Evolutionary conservation across 2,797 vertebrate species (phyloP), one percentile per base, ranked within the genome.

Genomic region (Myotis findleyi): DNA sequence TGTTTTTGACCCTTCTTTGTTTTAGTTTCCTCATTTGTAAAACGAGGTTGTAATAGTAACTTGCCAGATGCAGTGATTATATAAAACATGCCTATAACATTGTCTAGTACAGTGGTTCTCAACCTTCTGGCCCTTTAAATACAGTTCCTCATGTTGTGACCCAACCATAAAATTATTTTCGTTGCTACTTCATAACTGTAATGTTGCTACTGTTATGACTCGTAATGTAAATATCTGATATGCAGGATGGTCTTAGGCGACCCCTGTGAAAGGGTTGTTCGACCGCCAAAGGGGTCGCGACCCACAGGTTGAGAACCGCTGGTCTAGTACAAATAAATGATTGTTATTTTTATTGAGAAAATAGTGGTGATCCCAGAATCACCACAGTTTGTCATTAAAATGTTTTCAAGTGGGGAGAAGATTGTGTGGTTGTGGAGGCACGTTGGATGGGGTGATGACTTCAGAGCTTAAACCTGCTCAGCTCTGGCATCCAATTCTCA

Each of bases 11-110:
- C 44, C 16, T 47, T 66, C 2, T 79, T 69, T 86, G 27, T 64
- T 96, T 89, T 87, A 47, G 10, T 72, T 82, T 92, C 49, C 33
- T 93, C 30, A 75, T n/a, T 47, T 87, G 68, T 95, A 89, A 81
- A 81, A 44, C 38, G n/a, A 30, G 14, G 3, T 12, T 92, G 2
- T 38, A 71, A 69, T 27, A 36, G 64, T 75, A 89, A 80, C 10
- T 80, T 87, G 57, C 5, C 66, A 47, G 18, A 85, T 73, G 13
- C 20, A 47, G 9, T 82, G 80, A 69, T 30, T 62, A 62, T 30
- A 62, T 62, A 62, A 62, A 62, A 62, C 59, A 62, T 62, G 12
- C 27, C 59, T 62, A 62, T 62, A 62, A 14, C 27, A 30, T 30
- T 30, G 2, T 16, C 27, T 27, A 62, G 18, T 59, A 2, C 5